Percentiles rank a stretch among this genome's conserved stretches.
Conservation (phyloP, 2,888 invertebrate genomes). For the Sesia bembeciformis region DNA sequence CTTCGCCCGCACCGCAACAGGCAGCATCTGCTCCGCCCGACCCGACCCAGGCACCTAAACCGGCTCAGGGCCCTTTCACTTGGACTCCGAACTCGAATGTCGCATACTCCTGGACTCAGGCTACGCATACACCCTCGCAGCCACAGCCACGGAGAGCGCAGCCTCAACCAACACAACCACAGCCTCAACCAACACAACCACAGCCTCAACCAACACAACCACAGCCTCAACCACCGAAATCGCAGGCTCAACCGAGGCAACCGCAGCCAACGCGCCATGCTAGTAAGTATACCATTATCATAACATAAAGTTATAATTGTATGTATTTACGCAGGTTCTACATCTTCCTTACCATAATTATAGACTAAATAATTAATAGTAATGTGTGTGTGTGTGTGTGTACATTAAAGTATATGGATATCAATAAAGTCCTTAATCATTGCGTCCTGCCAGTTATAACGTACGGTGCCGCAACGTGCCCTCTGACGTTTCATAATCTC, state of each 20-base stretch:
- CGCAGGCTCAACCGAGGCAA: constrained; percentile 12
- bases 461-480: too few relatives aligned
- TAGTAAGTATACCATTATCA: constrained; percentile 25
- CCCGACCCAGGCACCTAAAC: neutral
- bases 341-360: too few relatives aligned
- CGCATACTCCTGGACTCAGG: too few relatives aligned
- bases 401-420: too few relatives aligned
- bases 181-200: constrained; percentile 8
- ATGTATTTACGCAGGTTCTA: too few relatives aligned
- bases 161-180: constrained; percentile 4
- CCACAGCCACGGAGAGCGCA: constrained; percentile 1
- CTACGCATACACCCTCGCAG: neutral
- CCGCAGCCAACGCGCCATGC: constrained; percentile 22
- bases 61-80: neutral
- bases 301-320: too few relatives aligned
- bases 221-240: neutral
- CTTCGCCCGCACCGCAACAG: constrained; percentile 3
- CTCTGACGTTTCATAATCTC: too few relatives aligned
- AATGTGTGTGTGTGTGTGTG: too few relatives aligned
- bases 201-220: constrained; percentile 6
- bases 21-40: neutral
- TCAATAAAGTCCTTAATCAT: too few relatives aligned
- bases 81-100: too few relatives aligned
- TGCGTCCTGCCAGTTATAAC: too few relatives aligned
- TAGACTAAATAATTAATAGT: too few relatives aligned